These are phyloP conservation scores for Parauchenoglanis punctatus DNA, from an alignment of 2,797 vertebrate species.

Conservation along the genomic window DNA sequence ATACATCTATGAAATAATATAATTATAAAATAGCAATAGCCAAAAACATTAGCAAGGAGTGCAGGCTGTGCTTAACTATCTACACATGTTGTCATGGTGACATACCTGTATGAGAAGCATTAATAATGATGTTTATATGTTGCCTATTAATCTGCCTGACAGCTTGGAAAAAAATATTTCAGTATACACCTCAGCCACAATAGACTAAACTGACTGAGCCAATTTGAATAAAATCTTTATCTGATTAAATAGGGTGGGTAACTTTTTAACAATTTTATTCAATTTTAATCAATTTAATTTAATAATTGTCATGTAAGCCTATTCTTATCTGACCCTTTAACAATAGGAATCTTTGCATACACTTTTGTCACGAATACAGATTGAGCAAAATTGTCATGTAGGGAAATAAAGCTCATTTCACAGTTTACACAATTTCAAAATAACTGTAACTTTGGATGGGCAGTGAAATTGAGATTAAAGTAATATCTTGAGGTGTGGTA, in stretches of 20 bases:
- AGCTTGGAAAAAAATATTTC: not conserved
- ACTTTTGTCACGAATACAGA: not conserved
- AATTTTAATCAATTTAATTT: not conserved
- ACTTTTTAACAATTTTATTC: not conserved
- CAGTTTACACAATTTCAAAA: not conserved
- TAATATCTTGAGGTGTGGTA: not conserved
- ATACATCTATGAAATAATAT: not conserved
- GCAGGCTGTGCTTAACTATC: not conserved
- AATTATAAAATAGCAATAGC: not conserved
- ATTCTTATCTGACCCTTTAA: constrained; percentile 1
- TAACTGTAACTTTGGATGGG: not conserved
- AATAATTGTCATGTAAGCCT: not conserved
- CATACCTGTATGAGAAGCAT: not conserved
- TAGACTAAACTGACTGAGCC: not conserved
- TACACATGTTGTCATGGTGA: not conserved
- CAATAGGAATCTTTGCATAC: not conserved
- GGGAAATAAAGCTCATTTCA: constrained; percentile 4
- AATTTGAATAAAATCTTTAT: not conserved
- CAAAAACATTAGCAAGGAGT: not conserved
- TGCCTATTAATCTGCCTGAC: not conserved
- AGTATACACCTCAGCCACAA: not conserved
- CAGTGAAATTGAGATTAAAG: not conserved
- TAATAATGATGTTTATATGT: not conserved
- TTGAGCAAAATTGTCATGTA: not conserved
- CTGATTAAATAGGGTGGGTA: not conserved